Evolutionary conservation across 2,113 vertebrate species (phyloP).

Genomic region (Oreochromis aureus): DNA sequence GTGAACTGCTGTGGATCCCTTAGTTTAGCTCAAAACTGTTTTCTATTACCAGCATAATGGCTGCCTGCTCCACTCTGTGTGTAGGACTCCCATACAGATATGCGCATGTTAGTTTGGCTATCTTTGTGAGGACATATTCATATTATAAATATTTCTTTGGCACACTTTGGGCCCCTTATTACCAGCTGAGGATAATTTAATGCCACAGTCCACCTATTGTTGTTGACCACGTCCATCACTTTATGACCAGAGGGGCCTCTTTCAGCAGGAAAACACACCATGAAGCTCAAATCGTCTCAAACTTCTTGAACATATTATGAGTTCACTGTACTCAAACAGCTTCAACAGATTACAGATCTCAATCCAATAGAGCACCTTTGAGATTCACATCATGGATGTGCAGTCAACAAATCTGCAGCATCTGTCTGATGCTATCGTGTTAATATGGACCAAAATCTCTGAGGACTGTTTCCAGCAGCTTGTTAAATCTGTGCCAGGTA

Average conservation of each 20-base stretch:
- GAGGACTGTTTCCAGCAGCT: not conserved
- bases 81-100: not conserved
- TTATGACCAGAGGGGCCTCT: not conserved
- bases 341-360: not conserved
- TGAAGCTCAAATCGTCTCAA: not conserved
- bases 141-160: not conserved
- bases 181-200: accelerated
- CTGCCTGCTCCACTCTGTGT: not conserved
- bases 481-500: not conserved
- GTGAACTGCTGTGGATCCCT: not conserved
- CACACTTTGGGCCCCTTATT: not conserved
- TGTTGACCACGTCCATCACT: not conserved
- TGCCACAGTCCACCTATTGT: not conserved
- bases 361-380: not conserved
- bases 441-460: not conserved
- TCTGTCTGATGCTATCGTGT: not conserved
- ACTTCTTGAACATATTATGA: accelerated
- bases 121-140: not conserved
- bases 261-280: not conserved
- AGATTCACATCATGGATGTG: not conserved
- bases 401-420: not conserved
- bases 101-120: not conserved
- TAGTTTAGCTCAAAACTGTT: not conserved
- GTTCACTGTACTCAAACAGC: accelerated
- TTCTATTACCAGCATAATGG: not conserved